phyloP scores from a whole-genome alignment of 2,113 vertebrate genomes.

The Centropus unirufus region DNA sequence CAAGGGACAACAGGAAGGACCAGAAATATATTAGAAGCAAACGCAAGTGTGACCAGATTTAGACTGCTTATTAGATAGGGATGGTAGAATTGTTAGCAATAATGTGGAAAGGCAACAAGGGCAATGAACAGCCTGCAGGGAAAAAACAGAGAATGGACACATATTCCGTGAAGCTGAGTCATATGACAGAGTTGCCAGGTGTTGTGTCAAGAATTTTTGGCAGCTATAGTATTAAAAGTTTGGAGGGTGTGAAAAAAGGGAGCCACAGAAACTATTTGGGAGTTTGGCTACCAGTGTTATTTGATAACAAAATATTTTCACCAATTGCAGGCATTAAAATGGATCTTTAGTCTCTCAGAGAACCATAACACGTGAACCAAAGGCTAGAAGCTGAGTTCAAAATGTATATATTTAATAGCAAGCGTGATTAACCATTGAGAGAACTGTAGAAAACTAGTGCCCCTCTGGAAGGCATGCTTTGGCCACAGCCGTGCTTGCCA shows the following conservation, averaged over 20 bases:
- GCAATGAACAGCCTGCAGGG: neutral
- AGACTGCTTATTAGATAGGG: neutral
- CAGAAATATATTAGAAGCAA: neutral
- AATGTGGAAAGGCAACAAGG: neutral
- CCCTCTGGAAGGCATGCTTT: neutral
- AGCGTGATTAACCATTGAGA: neutral
- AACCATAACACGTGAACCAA: neutral
- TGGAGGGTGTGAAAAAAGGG: neutral
- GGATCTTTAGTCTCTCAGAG: neutral
- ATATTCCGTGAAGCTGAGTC: neutral
- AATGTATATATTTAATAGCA: neutral
- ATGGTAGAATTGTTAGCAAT: neutral
- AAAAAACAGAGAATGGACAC: neutral
- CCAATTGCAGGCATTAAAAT: neutral
- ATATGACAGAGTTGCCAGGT: neutral
- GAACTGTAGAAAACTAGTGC: neutral
- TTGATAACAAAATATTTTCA: neutral
- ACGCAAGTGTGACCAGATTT: neutral
- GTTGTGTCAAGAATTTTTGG: conserved; percentile 12
- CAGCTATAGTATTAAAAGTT: neutral
- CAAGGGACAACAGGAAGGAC: neutral
- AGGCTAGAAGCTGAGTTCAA: neutral
- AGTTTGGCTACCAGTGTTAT: neutral
- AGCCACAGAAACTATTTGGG: neutral
- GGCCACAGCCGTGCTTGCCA: neutral